Percentiles rank a stretch among this genome's conserved stretches.
Evolutionary conservation across 2,113 vertebrate genomes (phyloP).

Genomic region (Ovis canadensis): DNA sequence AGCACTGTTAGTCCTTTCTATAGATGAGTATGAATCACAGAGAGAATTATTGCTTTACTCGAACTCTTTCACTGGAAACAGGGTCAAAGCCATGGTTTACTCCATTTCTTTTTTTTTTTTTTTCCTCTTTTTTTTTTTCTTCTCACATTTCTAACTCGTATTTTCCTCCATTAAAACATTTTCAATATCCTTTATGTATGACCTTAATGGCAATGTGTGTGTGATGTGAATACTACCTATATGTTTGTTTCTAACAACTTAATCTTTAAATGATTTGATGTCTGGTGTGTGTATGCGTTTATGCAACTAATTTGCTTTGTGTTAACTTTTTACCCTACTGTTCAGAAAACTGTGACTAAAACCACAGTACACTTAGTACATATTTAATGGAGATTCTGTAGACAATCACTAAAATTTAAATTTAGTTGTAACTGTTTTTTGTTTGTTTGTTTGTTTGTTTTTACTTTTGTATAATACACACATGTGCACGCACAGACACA

Average conservation of each 20-base stretch:
- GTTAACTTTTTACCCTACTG: background rate
- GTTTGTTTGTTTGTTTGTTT: fast-evolving
- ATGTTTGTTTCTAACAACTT: background rate
- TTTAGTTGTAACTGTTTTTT: background rate
- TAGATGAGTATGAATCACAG: background rate
- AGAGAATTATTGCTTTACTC: background rate
- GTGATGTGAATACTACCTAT: background rate
- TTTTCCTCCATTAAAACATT: background rate
- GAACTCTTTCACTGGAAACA: background rate
- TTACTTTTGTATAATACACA: background rate
- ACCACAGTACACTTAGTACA: background rate
- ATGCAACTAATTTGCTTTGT: background rate
- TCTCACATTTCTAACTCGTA: background rate
- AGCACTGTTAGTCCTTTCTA: background rate
- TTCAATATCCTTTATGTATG: background rate
- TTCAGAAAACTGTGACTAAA: background rate
- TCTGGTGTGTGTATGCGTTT: background rate
- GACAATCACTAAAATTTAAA: background rate
- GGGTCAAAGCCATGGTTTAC: background rate
- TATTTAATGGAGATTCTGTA: background rate
- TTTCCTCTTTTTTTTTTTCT: too few species aligned
- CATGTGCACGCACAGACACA: background rate
- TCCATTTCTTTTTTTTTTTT: too few species aligned
- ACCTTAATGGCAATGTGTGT: background rate
- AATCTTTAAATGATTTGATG: background rate